Base-by-base conservation (phyloP, 2,113 vertebrate genomes). In the Dinomys branickii region DNA sequence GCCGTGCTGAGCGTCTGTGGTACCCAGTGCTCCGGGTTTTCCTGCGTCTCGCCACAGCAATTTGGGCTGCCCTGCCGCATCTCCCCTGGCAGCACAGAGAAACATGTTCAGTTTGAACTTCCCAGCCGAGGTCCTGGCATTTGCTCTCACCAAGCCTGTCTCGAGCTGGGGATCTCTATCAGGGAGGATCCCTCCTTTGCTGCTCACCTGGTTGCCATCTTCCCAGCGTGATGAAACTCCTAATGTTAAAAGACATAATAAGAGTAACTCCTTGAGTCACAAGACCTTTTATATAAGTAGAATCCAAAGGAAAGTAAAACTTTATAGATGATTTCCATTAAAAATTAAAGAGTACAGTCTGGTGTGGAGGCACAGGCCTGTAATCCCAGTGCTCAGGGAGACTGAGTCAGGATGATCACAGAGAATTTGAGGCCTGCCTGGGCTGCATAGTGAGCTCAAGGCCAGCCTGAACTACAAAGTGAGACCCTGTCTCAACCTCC, bases 291-390 rank as follows among this genome's bases (percentile, higher is more conserved):
- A 13, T 93, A 7, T 86, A 84, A 38, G 6, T 10, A 91, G 63
- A 85, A 11, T 90, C 4, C 20, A 56, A 95, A 92, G 71, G 26
- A 81, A 96, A 94, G 9, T 38, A 26, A 80, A 77, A 92, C 5
- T 24, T 95, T 75, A 26, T 28, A 44, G 61, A 38, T 78, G 35
- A 44, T 52, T 94, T 91, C 78, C 44, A 58, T 84, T 75, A 85
- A 93, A 73, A 89, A 87, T 61, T 35, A 96, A 87, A 84, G 8
- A 1, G 3, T 58, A 58, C 90, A 50, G 33, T 14, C 6, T 16
- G 33, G 65, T 8, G 33, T 69, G 65, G 35, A n/a, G 35, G 35
- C 16, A 19, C 33, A 19, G 3, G 65, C 65, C 67, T 38, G 35
- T n/a, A 19, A 38, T 3, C 6, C 67, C 35, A 20, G 67, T 17